Conservation (phyloP, 2,797 vertebrate genomes). For the Sus cebifrons region DNA sequence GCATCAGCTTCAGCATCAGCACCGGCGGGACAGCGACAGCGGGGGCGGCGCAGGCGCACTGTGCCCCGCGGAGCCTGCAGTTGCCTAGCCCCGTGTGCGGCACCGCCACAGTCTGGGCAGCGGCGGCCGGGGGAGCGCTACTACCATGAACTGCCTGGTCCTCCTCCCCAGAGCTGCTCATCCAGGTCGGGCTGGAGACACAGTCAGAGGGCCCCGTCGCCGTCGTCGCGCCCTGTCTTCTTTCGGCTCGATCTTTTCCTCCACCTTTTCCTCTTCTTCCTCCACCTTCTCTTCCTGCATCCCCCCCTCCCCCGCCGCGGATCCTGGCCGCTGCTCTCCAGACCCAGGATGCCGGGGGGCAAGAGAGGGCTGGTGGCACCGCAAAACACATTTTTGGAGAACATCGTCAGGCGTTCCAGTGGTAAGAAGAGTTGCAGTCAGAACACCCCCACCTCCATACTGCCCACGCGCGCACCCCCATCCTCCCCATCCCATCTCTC, state of each 20-base stretch:
- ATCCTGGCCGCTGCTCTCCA: constrained; percentile 90
- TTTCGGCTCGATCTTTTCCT: constrained; percentile 80
- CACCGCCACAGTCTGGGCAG: constrained; percentile 91
- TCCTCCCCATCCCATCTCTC: neutral
- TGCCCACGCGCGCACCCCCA: neutral
- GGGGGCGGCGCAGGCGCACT: constrained; percentile 89
- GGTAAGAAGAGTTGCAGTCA: constrained; percentile 92
- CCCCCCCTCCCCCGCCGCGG: constrained; percentile 88
- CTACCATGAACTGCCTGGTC: constrained; percentile 95
- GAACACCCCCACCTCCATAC: constrained; percentile 59
- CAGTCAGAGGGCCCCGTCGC: constrained; percentile 85
- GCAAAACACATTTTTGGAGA: constrained; percentile 99
- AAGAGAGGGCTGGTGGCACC: constrained; percentile 99
- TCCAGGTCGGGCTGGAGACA: constrained; percentile 88
- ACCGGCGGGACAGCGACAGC: constrained; percentile 89
- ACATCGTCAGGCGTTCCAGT: constrained; percentile 97
- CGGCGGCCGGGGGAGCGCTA: constrained; percentile 93
- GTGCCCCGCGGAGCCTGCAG: constrained; percentile 87
- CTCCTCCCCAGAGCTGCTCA: constrained; percentile 90
- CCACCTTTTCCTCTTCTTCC: constrained; percentile 82
- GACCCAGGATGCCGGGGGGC: constrained; percentile 98
- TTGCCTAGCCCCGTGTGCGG: constrained; percentile 88
- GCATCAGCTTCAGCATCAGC: constrained; percentile 73
- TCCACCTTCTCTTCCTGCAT: constrained; percentile 85
- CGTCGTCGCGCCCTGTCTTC: constrained; percentile 86